phyloP scores from a whole-genome alignment of 2,888 invertebrate species.

The Catocala nupta region DNA sequence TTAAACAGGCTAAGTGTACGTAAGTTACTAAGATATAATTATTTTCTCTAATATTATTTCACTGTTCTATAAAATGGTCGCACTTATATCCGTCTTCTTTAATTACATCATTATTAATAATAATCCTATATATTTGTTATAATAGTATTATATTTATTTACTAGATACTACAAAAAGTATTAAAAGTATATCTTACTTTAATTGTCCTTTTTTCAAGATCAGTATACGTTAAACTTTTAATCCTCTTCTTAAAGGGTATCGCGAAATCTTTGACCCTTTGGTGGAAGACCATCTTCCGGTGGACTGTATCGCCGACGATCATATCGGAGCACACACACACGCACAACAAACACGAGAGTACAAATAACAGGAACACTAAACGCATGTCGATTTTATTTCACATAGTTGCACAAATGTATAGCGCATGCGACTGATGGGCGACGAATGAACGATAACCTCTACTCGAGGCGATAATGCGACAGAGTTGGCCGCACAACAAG shows the following conservation, averaged over 20 bases:
- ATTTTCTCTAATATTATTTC: too few relatives aligned
- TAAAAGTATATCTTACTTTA: slow-evolving; percentile 61
- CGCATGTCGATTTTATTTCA: slow-evolving; percentile 75
- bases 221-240: slow-evolving; percentile 71
- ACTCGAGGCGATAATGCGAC: slow-evolving; percentile 54
- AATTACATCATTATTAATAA: too few relatives aligned
- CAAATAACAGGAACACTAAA: slow-evolving; percentile 62
- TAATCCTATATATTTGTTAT: too few relatives aligned
- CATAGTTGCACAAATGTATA: slow-evolving; percentile 54
- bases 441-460: slow-evolving; percentile 67
- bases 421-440: slow-evolving; percentile 34
- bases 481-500: slow-evolving; percentile 48
- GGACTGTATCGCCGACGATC: slow-evolving; percentile 81
- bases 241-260: slow-evolving; percentile 82
- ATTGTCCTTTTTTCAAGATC: slow-evolving; percentile 79
- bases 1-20: too few relatives aligned
- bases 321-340: slow-evolving; percentile 73
- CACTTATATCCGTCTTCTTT: too few relatives aligned
- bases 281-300: slow-evolving; percentile 83
- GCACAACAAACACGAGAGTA: slow-evolving; percentile 61
- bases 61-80: too few relatives aligned
- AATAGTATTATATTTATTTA: too few relatives aligned
- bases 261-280: slow-evolving; percentile 82
- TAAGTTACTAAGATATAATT: too few relatives aligned
- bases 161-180: too few relatives aligned